Evolutionary conservation across 2,113 vertebrate species (phyloP), one percentile per base, ranked within the genome.

Genomic region (Natator depressus): DNA sequence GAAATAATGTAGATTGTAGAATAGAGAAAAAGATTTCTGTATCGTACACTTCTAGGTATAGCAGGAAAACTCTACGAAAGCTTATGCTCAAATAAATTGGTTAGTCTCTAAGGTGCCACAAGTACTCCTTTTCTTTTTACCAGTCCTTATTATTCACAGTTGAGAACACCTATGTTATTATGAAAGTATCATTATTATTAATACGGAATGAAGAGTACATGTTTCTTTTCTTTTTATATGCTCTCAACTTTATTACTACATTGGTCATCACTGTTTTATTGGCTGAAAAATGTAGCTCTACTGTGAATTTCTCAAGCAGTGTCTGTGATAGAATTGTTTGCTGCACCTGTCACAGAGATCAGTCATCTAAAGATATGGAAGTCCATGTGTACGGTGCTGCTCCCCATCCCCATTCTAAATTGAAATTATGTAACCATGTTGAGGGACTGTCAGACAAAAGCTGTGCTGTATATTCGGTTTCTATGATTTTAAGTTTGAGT

Each of bases 221-320:
- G 9, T 10, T 31, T 7, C 59, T 4, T 89, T 82, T 42, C 51
- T 42, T 82, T 55, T 65, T 57, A 42, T 83, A 10, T 3, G 0
- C 42, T 88, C 46, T 82, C 54, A 85, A 2, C 76, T 83, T 25
- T 51, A 47, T 80, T 87, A 4, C 3, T 1, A 22, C 51, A 78
- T 87, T 83, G 82, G 19, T 57, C 75, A 53, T 35, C 20, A 14
- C 80, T 53, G 1, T 59, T 14, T 79, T 93, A 75, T 81, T 90
- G 89, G 54, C 50, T 75, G 78, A 13, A 88, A 93, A 92, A 6
- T 94, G 3, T 17, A 81, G 38, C 65, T 94, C 20, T 81, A 2
- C 47, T 8, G 8, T 80, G 27, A 62, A 65, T 80, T 82, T 94
- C 47, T 87, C 85, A 81, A 87, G 78, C 22, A 65, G 69, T 80